Evolutionary conservation across 92 coral and sea anemone genomes (phyloP).

Genomic region (Paramuricea clavata): DNA sequence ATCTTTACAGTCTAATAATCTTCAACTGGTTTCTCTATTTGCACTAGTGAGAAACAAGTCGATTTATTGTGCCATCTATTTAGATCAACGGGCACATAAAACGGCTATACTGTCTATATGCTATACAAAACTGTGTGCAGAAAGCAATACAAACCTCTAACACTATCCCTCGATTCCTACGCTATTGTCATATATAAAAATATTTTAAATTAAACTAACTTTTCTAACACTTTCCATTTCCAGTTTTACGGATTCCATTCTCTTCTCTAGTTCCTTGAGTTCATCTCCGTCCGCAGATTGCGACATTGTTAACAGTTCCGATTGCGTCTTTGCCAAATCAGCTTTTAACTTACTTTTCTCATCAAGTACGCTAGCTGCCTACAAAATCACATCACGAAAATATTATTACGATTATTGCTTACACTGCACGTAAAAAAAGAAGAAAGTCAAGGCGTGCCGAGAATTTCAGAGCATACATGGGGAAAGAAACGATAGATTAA

Average conservation of each 20-base stretch:
- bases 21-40: background rate
- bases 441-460: background rate
- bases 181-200: background rate
- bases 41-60: too few species aligned
- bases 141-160: too few species aligned
- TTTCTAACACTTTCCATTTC: conserved; percentile 85
- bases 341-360: conserved; percentile 94
- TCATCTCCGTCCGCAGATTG: conserved; percentile 75
- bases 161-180: too few species aligned
- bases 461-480: too few species aligned
- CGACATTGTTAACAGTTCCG: conserved; percentile 81
- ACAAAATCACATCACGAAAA: background rate
- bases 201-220: background rate
- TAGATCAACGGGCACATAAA: too few species aligned
- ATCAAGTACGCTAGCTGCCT: conserved; percentile 94
- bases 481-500: too few species aligned
- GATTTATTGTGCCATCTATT: too few species aligned
- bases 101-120: too few species aligned
- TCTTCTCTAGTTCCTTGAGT: conserved; percentile 84
- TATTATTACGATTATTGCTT: background rate
- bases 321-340: conserved; percentile 85
- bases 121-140: too few species aligned
- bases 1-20: background rate
- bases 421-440: background rate
- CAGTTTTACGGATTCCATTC: conserved; percentile 90